Conservation (phyloP, 2,113 vertebrate genomes). For the Donacobius atricapilla region DNA sequence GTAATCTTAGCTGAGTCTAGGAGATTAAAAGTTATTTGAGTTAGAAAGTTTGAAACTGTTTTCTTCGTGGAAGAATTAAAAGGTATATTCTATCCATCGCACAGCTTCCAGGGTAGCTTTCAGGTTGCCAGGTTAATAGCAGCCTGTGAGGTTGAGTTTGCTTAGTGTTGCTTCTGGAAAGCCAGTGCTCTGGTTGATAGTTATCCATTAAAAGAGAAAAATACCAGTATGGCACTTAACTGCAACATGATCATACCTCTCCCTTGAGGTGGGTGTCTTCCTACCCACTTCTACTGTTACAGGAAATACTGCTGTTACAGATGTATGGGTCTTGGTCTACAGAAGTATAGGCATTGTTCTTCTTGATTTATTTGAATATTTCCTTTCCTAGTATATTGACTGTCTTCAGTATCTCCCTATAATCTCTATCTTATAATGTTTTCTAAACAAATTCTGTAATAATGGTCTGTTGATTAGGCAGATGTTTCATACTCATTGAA, state of each 20-base stretch:
- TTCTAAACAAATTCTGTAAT: neutral
- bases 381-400: neutral
- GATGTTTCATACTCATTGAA: neutral
- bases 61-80: rapidly evolving
- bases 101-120: neutral
- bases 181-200: neutral
- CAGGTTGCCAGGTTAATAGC: neutral
- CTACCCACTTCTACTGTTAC: neutral
- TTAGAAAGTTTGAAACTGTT: neutral
- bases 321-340: neutral
- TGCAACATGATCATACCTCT: neutral
- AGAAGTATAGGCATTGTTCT: neutral
- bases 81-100: neutral
- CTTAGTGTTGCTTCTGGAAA: neutral
- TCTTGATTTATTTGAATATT: neutral
- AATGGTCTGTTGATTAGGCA: neutral
- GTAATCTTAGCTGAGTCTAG: neutral
- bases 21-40: neutral
- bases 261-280: neutral
- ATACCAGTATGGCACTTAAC: neutral
- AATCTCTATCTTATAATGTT: neutral
- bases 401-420: neutral
- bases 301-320: neutral
- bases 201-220: neutral
- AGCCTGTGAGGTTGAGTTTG: neutral